Evolutionary conservation across 2,888 invertebrate species (phyloP).

Genomic region (Chaetogeoica ovagalla): DNA sequence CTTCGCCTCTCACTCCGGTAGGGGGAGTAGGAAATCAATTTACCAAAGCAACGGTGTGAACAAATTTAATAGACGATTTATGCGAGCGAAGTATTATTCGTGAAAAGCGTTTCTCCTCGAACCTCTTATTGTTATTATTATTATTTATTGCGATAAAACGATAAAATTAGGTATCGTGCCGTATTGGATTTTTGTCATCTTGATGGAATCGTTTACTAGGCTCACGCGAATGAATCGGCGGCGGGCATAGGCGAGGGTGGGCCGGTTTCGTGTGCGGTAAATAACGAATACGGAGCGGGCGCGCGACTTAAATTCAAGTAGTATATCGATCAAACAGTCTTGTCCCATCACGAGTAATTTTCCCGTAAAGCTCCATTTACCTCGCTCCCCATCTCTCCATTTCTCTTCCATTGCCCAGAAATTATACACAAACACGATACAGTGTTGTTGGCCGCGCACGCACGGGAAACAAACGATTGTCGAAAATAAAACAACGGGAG

Average conservation of each 20-base stretch:
- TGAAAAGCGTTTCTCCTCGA: background rate
- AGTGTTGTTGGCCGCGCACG: background rate
- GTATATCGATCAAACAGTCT: slow-evolving; percentile 37
- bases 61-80: background rate
- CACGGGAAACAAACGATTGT: background rate
- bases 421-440: background rate
- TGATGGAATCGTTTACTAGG: background rate
- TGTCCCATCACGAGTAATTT: slow-evolving; percentile 1
- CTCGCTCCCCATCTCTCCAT: no score
- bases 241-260: no score
- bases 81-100: background rate
- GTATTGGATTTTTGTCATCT: background rate
- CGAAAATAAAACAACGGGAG: background rate
- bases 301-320: background rate
- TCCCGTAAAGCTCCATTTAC: slow-evolving; percentile 18
- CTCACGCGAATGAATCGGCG: no score
- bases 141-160: background rate
- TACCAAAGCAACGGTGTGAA: background rate
- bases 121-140: background rate
- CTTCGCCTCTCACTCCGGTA: background rate
- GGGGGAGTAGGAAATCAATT: background rate
- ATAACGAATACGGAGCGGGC: background rate
- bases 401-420: background rate
- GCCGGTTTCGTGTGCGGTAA: background rate
- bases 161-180: background rate